Evolutionary conservation across 2,113 vertebrate genomes (phyloP), one percentile per base, ranked within the genome.

Genomic region (Terrapene triunguis): DNA sequence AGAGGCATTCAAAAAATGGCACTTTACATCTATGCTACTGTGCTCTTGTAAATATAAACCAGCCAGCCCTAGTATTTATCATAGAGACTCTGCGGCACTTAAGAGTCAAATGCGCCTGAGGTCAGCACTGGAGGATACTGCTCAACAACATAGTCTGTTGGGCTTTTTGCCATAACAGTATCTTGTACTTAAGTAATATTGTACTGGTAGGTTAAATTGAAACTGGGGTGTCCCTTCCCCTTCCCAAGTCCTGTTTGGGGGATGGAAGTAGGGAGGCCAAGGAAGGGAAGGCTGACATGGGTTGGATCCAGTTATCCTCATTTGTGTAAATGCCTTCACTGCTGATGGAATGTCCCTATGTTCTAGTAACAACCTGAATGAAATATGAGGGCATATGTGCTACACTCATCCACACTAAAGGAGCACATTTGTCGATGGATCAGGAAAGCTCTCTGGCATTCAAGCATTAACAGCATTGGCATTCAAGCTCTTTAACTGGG

Each of bases 191-290:
- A n/a, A 19, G 9, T n/a, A 4, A 16, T 5, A 69, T 4, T 42
- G n/a, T 21, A n/a, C 74, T 47, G 90, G 29, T 48, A 57, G 10
- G 47, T 51, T 80, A 53, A 55, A 48, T 0, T n/a, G 38, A n/a
- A 88, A 51, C 1, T 0, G 50, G 50, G 50, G 16, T 51, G 50
- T 1, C 0, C 47, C 69, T 5, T 65, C 22, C 47, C 80, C 53
- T 54, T 2, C 0, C 35, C 4, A 2, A 29, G 48, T 22, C 6
- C 0, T 94, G 76, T 86, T 88, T 1, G 0, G 0, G 74, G 57
- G 57, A 84, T 51, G 72, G 12, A 76, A 78, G 25, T 57, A 57
- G 25, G 25, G 24, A 11, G 19, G 54, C 4, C 1, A 9, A 5
- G 44, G 88, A 94, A 47, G 27, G 4, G 65, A 82, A 93, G 55